phyloP scores from a whole-genome alignment of 2,888 invertebrate species.

The Strigamia maritima region DNA sequence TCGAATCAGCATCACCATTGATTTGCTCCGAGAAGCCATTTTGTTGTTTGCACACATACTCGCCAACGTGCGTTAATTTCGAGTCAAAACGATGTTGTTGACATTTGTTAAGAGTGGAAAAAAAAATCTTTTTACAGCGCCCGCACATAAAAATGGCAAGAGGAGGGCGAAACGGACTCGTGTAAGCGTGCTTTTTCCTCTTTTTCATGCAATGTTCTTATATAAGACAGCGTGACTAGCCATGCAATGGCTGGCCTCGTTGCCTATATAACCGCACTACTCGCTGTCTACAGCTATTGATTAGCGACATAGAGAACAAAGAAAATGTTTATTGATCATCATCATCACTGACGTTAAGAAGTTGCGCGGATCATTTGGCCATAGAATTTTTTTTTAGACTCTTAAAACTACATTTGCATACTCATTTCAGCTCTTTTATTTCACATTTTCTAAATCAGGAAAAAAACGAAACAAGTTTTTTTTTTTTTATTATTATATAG shows the following conservation, averaged over 20 bases:
- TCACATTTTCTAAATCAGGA: background rate
- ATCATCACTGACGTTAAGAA: slow-evolving; percentile 4
- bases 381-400: background rate
- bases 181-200: slow-evolving; percentile 18
- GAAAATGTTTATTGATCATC: slow-evolving; percentile 4
- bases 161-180: background rate
- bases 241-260: slow-evolving; percentile 18
- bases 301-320: background rate
- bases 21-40: slow-evolving; percentile 18
- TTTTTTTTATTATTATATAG: background rate
- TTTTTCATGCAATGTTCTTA: slow-evolving; percentile 21
- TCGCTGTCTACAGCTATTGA: slow-evolving; percentile 15
- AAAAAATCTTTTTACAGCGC: background rate
- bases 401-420: background rate
- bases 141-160: background rate
- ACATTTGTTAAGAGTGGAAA: background rate
- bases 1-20: slow-evolving; percentile 11
- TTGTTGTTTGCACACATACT: slow-evolving; percentile 8
- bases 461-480: background rate
- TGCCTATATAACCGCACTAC: background rate
- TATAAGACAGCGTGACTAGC: slow-evolving; percentile 27
- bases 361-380: background rate
- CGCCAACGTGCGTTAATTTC: slow-evolving; percentile 15
- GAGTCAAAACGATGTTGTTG: slow-evolving; percentile 26
- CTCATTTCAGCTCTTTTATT: background rate